A percentile compares a stretch with the other conserved stretches of the same genome.
Evolutionary conservation across 2,113 vertebrate species (phyloP).

Genomic region (Cebus imitator): DNA sequence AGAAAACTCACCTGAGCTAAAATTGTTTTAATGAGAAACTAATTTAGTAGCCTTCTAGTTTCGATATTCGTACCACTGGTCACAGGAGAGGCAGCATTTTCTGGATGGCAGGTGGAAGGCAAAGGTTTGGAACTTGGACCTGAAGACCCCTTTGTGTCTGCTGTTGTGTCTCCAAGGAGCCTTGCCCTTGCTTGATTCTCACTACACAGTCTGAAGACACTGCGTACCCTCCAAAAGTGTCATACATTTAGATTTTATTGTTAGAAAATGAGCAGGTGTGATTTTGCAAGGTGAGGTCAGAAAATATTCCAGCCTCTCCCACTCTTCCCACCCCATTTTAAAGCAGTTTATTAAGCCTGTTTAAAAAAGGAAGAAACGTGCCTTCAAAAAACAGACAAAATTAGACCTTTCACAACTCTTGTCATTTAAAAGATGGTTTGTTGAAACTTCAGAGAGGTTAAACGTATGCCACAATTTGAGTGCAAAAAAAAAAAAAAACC

Average conservation of each 20-base stretch:
- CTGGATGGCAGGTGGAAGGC: not conserved
- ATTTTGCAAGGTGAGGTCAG: constrained; percentile 64
- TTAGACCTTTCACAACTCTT: constrained; percentile 87
- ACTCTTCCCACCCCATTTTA: not conserved
- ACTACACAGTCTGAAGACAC: not conserved
- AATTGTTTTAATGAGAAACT: not conserved
- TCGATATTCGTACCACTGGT: not conserved
- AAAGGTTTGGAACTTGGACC: not conserved
- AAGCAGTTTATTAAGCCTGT: constrained; percentile 67
- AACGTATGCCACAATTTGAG: constrained; percentile 84
- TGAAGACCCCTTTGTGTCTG: not conserved
- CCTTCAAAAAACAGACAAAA: constrained; percentile 79
- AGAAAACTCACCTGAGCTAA: not conserved
- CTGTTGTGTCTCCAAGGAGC: accelerated
- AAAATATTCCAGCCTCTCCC: constrained; percentile 66
- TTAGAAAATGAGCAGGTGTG: constrained; percentile 16
- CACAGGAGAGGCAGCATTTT: not conserved
- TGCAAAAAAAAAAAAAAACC: constrained; percentile 75
- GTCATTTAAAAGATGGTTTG: constrained; percentile 85
- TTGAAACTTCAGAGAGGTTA: constrained; percentile 88
- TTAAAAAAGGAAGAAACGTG: constrained; percentile 64
- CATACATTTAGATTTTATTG: constrained; percentile 8
- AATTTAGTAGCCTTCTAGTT: not conserved
- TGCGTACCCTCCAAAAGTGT: not conserved
- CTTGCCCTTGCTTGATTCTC: not conserved